phyloP scores from a whole-genome alignment of 2,888 invertebrate species.

The Melitaea athalia region DNA sequence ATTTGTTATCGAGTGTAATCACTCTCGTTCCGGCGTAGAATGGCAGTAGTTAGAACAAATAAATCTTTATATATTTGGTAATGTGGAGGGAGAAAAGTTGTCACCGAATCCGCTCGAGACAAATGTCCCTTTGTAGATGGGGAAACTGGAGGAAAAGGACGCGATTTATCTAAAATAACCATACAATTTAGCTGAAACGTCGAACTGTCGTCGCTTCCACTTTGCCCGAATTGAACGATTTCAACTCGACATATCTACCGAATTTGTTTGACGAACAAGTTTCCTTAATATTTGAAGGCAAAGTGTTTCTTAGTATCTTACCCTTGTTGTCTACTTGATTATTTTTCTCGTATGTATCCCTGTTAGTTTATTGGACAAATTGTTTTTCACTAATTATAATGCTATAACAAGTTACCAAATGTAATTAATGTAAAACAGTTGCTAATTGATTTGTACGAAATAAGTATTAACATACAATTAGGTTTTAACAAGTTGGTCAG shows the following conservation, averaged over 20 bases:
- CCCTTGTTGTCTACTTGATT: constrained; percentile 71
- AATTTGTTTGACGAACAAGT: constrained; percentile 76
- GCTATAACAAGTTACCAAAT: no score
- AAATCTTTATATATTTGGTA: constrained; percentile 50
- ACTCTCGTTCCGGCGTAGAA: constrained; percentile 36
- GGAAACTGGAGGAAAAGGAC: constrained; percentile 69
- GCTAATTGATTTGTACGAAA: no score
- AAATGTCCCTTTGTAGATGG: constrained; percentile 75
- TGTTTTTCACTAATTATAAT: no score
- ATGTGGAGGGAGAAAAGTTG: constrained; percentile 62
- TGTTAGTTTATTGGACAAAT: no score
- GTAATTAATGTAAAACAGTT: no score
- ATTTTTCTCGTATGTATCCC: constrained; percentile 30
- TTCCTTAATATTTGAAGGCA: constrained; percentile 56
- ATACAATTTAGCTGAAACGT: constrained; percentile 74
- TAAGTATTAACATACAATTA: no score
- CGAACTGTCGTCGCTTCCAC: constrained; percentile 75
- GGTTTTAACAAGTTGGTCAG: no score
- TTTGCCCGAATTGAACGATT: constrained; percentile 78
- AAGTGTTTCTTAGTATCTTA: constrained; percentile 67
- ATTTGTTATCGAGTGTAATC: constrained; percentile 39
- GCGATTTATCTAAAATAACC: constrained; percentile 79
- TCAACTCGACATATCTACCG: constrained; percentile 72
- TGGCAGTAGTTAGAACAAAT: constrained; percentile 43
- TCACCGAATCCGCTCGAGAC: constrained; percentile 67